phyloP scores from a whole-genome alignment of 2,888 invertebrate species.

The Himalopsyche tibetana region DNA sequence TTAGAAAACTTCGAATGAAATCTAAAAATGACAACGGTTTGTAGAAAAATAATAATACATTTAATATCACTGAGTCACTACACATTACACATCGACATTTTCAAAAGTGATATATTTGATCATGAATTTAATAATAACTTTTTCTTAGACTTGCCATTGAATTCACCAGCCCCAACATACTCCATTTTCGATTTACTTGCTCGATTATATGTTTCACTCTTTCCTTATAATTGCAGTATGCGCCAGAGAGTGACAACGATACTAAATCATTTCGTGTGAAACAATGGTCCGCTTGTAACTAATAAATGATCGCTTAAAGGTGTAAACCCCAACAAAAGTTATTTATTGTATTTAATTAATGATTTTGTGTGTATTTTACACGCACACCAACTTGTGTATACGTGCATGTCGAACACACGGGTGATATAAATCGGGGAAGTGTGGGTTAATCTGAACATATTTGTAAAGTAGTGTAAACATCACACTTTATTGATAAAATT shows the following conservation, averaged over 20 bases:
- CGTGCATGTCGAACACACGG: conserved; percentile 46
- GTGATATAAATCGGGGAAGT: conserved; percentile 19
- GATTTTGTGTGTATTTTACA: conserved; percentile 63
- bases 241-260: conserved; percentile 32
- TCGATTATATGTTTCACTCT: conserved; percentile 24
- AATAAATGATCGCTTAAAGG: conserved; percentile 65
- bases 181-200: neutral
- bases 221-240: conserved; percentile 18
- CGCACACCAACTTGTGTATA: conserved; percentile 55
- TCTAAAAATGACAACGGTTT: too few relatives aligned
- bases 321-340: conserved; percentile 65
- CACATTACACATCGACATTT: too few relatives aligned
- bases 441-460: conserved; percentile 35
- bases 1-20: too few relatives aligned
- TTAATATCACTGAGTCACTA: too few relatives aligned
- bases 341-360: conserved; percentile 66
- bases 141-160: too few relatives aligned
- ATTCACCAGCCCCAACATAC: neutral
- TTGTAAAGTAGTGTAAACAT: conserved; percentile 36
- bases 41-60: too few relatives aligned
- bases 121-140: too few relatives aligned
- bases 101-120: too few relatives aligned
- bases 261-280: conserved; percentile 49
- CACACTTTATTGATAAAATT: conserved; percentile 17
- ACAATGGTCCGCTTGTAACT: conserved; percentile 55